Evolutionary conservation across 2,113 vertebrate species (phyloP).

Genomic region (Lutjanus erythropterus): DNA sequence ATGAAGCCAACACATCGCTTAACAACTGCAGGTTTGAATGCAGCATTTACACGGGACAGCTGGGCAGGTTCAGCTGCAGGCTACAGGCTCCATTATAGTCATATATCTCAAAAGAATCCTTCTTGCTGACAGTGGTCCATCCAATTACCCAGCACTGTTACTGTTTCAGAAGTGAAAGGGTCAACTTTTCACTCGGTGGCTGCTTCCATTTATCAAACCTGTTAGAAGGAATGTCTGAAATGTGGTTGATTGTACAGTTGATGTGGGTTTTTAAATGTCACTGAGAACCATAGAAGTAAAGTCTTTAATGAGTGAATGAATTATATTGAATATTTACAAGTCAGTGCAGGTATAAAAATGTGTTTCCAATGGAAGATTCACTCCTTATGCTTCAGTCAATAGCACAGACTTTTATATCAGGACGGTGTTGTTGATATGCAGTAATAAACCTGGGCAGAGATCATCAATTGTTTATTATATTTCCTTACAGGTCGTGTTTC

Average conservation of each 20-base stretch:
- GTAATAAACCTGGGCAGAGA: neutral
- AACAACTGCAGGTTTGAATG: constrained; percentile 21
- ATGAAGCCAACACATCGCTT: neutral
- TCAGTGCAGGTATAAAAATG: neutral
- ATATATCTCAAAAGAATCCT: constrained; percentile 36
- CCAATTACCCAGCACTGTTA: constrained; percentile 34
- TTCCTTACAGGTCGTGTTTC: neutral
- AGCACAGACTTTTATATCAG: neutral
- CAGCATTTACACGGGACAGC: constrained; percentile 23
- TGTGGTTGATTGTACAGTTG: neutral
- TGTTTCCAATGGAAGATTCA: neutral
- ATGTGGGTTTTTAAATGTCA: constrained; percentile 5
- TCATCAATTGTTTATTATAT: neutral
- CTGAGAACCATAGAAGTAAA: neutral
- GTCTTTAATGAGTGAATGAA: neutral
- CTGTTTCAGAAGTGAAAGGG: constrained; percentile 13
- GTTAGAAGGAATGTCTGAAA: neutral
- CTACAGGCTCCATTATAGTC: constrained; percentile 28
- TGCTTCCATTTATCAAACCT: constrained; percentile 37
- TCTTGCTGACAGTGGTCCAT: constrained; percentile 30
- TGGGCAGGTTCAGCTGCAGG: constrained; percentile 48
- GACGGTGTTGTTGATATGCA: neutral
- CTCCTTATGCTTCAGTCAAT: constrained; percentile 22
- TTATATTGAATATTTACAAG: constrained; percentile 3
- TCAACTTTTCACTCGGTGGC: constrained; percentile 1